phyloP scores from a whole-genome alignment of 2,888 invertebrate genomes.

The Drosophila maculinotata region DNA sequence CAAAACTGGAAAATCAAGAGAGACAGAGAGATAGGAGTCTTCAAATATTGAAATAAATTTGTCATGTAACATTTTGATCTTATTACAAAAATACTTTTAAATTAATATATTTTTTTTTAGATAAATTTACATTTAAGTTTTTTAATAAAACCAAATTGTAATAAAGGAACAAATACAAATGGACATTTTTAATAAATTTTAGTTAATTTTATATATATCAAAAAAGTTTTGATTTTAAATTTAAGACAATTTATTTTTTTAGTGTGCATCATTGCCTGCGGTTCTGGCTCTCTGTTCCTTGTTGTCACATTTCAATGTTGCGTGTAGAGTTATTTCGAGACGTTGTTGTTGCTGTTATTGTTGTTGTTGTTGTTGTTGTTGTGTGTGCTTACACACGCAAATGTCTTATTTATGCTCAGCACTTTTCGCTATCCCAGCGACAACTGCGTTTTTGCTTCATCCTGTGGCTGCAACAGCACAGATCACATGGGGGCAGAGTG shows the following conservation, averaged over 20 bases:
- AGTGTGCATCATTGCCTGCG: conserved; percentile 24
- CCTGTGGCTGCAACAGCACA: conserved; percentile 38
- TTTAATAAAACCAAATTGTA: too few relatives aligned
- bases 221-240: too few relatives aligned
- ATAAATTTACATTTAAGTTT: too few relatives aligned
- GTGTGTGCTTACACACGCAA: conserved; percentile 75
- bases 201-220: too few relatives aligned
- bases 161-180: too few relatives aligned
- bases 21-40: too few relatives aligned
- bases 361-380: conserved; percentile 23
- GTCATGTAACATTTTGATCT: too few relatives aligned
- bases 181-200: too few relatives aligned
- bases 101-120: too few relatives aligned
- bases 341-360: conserved; percentile 43
- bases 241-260: background rate
- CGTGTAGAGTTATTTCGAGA: conserved; percentile 75
- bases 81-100: too few relatives aligned
- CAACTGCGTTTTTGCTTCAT: conserved; percentile 58
- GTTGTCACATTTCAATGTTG: conserved; percentile 76
- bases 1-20: too few relatives aligned
- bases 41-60: too few relatives aligned
- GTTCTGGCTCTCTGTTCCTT: conserved; percentile 18
- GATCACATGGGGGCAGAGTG: conserved; percentile 30
- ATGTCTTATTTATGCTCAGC: conserved; percentile 81
- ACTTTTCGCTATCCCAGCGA: conserved; percentile 67